phyloP scores from a whole-genome alignment of 2,113 vertebrate genomes.

The Aptenodytes patagonicus region DNA sequence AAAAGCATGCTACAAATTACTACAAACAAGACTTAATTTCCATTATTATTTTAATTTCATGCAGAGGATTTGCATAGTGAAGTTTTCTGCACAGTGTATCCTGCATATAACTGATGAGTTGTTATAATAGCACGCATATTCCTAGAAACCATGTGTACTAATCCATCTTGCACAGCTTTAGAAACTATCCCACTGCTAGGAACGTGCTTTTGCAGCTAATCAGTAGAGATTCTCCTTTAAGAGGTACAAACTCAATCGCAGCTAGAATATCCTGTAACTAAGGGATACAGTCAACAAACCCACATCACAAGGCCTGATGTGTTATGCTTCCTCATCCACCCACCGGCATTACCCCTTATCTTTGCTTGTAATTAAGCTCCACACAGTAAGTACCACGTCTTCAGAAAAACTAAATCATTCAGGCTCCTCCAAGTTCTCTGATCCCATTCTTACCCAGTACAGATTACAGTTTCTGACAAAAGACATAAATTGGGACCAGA shows the following conservation, averaged over 20 bases:
- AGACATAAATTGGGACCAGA: not conserved
- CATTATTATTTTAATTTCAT: not conserved
- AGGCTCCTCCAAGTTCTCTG: accelerated
- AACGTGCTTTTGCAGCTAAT: not conserved
- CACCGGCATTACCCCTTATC: not conserved
- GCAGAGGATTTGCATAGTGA: not conserved
- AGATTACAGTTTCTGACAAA: not conserved
- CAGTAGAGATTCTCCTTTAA: not conserved
- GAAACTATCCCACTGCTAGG: not conserved
- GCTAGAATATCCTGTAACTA: constrained; percentile 1
- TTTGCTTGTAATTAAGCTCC: not conserved
- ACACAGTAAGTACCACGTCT: accelerated
- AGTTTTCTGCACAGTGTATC: not conserved
- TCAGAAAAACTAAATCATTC: not conserved
- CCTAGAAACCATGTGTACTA: not conserved
- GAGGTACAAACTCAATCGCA: not conserved
- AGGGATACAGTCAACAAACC: constrained; percentile 42
- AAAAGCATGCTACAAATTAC: not conserved
- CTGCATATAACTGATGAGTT: accelerated
- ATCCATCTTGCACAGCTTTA: not conserved
- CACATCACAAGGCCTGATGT: not conserved
- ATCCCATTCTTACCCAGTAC: not conserved
- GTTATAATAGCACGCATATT: accelerated
- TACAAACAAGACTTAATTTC: not conserved
- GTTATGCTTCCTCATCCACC: not conserved